Base-by-base conservation (phyloP, 2,888 invertebrate genomes). In the Eristalis tenax region DNA sequence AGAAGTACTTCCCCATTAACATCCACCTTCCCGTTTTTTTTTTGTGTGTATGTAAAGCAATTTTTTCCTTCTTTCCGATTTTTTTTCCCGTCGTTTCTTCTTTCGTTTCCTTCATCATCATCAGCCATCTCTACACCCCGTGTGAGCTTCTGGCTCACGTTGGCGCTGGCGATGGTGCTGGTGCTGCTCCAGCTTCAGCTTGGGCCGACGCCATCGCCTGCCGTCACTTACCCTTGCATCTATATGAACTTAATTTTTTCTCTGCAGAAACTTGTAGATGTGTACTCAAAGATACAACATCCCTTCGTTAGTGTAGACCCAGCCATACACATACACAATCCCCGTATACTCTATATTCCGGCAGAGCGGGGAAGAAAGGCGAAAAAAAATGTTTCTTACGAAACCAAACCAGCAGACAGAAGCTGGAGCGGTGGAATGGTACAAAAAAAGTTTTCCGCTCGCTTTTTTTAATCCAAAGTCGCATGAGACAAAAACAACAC, bases 1-100 rank as follows among this genome's bases (percentile, higher is more conserved):
- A 87, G 87, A 87, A 87, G 87, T 87, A 87, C 87, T 87, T 87
- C 87, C 87, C 87, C 87, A 87, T 87, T 87, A 87, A 87, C 87
- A 87, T 87, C 87, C 71, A 87, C 87, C 83, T 87, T 87, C 83
- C 87, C 83, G 64, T 79, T 87, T 76, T 50, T 87, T 76, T 50
- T 18, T 50, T 50, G n/a, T 79, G 79, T 87, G 71, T 87, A 87
- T 87, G 87, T 87, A 87, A 87, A 87, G 83, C 87, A 83, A 87
- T 87, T 83, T 87, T 87, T 87, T 83, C 73, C 65, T 78, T 66
- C 78, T 74, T 82, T 82, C 73, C 59, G 70, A 78, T 86, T 32
- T 86, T 86, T 80, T 85, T 80, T 85, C 73, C 68, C 81, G 50
- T 66, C 79, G 76, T 75, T 40, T 63, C 61, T 59, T 84, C 68